Evolutionary conservation across 2,797 vertebrate species (phyloP).

Genomic region (Chrosomus eos): DNA sequence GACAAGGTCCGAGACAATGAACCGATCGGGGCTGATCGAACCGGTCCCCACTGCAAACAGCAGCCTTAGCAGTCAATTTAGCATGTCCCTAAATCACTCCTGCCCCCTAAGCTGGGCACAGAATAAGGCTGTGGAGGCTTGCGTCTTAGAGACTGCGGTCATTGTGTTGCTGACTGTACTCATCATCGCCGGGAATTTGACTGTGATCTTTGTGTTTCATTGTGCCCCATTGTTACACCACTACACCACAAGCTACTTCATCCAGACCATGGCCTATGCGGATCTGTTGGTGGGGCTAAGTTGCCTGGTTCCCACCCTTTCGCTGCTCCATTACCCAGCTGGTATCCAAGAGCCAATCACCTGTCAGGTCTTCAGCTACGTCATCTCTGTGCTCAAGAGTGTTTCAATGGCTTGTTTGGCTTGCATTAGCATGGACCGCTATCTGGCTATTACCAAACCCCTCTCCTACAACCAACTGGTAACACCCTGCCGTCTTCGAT

Average conservation of each 20-base stretch:
- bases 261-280: constrained; percentile 99
- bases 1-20: constrained; percentile 84
- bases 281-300: constrained; percentile 96
- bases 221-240: constrained; percentile 96
- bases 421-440: constrained; percentile 97
- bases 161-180: constrained; percentile 94
- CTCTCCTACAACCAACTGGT: constrained; percentile 98
- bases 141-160: constrained; percentile 92
- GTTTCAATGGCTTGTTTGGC: constrained; percentile 98
- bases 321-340: constrained; percentile 93
- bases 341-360: constrained; percentile 92
- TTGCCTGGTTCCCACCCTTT: constrained; percentile 95
- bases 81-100: constrained; percentile 85
- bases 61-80: constrained; percentile 73
- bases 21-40: constrained; percentile 84
- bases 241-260: constrained; percentile 98
- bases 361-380: constrained; percentile 96
- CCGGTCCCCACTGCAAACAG: constrained; percentile 82
- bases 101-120: constrained; percentile 95
- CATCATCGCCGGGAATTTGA: constrained; percentile 95
- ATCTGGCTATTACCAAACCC: constrained; percentile 96
- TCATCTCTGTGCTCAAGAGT: constrained; percentile 97
- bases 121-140: constrained; percentile 87
- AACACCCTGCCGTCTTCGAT: constrained; percentile 92
- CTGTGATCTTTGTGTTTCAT: constrained; percentile 97